phyloP scores from a whole-genome alignment of 2,113 vertebrate genomes.

The Neotragus pygmaeus region DNA sequence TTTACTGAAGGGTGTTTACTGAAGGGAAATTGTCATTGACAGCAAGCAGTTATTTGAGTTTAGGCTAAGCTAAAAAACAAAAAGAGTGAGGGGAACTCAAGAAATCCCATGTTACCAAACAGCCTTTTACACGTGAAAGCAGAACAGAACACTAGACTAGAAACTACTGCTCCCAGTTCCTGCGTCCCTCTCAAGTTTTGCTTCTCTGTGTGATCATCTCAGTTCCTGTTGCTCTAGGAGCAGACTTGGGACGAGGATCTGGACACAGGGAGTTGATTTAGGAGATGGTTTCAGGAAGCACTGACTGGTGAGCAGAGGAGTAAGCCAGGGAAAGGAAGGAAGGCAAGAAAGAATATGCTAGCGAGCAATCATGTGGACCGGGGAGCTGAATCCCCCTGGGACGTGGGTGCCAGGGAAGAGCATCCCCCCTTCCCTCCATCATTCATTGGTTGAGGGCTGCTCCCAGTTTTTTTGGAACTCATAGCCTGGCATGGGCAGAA shows the following conservation, averaged over 20 bases:
- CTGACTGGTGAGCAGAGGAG: neutral
- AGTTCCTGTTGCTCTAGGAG: neutral
- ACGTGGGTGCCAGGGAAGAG: rapidly evolving
- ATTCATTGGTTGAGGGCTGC: neutral
- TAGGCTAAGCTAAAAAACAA: neutral
- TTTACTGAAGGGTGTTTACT: neutral
- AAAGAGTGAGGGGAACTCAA: neutral
- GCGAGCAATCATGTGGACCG: rapidly evolving
- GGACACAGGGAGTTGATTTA: neutral
- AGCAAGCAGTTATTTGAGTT: neutral
- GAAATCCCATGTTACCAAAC: neutral
- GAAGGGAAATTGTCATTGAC: neutral
- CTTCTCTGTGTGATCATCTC: rapidly evolving
- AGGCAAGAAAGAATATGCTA: neutral
- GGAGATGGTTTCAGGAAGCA: neutral
- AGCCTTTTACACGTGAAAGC: neutral
- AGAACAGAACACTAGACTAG: rapidly evolving
- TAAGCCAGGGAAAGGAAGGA: neutral
- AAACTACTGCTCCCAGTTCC: neutral
- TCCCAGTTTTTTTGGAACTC: neutral
- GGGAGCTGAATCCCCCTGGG: neutral
- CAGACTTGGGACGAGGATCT: neutral
- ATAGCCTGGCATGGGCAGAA: neutral
- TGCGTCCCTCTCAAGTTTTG: neutral
- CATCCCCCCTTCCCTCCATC: too few species aligned